phyloP scores from a whole-genome alignment of 2,113 vertebrate species.

The Burhinus oedicnemus region DNA sequence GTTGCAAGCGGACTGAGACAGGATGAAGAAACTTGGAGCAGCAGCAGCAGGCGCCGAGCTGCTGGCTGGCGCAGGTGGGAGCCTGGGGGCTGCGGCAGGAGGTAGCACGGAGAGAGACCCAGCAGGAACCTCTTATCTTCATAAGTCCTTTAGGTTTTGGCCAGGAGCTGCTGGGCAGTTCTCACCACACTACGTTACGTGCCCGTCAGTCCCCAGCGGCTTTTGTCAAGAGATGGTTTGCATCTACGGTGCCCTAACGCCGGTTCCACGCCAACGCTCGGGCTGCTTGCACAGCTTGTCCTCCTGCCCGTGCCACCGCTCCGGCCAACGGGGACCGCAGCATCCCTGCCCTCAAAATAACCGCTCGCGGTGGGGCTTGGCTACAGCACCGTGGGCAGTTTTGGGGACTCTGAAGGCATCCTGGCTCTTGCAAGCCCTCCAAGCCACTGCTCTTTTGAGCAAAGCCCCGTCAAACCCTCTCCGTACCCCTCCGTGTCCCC shows the following conservation, averaged over 20 bases:
- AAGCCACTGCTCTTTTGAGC: neutral
- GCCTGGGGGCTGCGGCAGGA: neutral
- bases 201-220: neutral
- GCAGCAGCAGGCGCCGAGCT: neutral
- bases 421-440: neutral
- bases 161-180: neutral
- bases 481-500: fast-evolving
- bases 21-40: neutral
- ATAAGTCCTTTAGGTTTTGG: neutral
- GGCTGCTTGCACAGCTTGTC: neutral
- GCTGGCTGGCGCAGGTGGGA: neutral
- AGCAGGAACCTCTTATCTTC: neutral
- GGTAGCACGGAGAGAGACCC: neutral
- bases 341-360: neutral
- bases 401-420: neutral
- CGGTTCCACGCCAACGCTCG: fast-evolving
- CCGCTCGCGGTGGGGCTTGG: neutral
- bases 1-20: neutral
- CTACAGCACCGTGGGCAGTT: neutral
- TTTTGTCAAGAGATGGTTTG: neutral
- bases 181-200: fast-evolving
- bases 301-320: neutral
- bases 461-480: neutral
- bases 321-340: neutral
- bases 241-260: too few species aligned